A percentile compares a stretch with the other conserved stretches of the same genome.
These are phyloP conservation scores for Glareola pratincola DNA, from an alignment of 2,113 vertebrate species.

Conservation along the genomic window DNA sequence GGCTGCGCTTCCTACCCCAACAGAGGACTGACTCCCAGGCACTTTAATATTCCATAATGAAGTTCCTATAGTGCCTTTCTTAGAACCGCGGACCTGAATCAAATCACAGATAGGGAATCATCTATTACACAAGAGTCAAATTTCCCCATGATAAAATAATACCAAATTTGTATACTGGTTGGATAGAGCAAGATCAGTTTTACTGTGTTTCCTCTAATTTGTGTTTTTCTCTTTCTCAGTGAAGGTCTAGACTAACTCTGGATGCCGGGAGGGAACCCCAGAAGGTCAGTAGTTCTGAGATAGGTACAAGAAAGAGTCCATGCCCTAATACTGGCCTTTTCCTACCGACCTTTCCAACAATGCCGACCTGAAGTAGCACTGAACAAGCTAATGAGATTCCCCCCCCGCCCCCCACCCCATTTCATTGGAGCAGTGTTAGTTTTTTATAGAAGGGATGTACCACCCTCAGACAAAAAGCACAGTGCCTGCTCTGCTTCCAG, in stretches of 20 bases:
- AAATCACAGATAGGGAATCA: background rate
- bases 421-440: background rate
- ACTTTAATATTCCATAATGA: background rate
- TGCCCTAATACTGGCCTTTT: background rate
- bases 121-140: background rate
- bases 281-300: background rate
- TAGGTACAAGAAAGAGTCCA: background rate
- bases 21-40: background rate
- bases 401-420: background rate
- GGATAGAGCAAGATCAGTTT: background rate
- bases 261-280: background rate
- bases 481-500: background rate
- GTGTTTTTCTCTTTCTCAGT: background rate
- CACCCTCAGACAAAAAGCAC: background rate
- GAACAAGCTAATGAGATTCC: background rate
- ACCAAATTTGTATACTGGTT: background rate
- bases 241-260: background rate
- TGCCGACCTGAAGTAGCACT: background rate
- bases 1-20: background rate
- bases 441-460: background rate
- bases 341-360: background rate
- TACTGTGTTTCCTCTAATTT: background rate
- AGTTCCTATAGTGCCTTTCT: background rate
- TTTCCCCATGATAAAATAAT: background rate
- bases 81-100: background rate